These are phyloP conservation scores for Limnothrissa miodon DNA, from an alignment of 2,113 vertebrate genomes.

Conservation along the genomic window DNA sequence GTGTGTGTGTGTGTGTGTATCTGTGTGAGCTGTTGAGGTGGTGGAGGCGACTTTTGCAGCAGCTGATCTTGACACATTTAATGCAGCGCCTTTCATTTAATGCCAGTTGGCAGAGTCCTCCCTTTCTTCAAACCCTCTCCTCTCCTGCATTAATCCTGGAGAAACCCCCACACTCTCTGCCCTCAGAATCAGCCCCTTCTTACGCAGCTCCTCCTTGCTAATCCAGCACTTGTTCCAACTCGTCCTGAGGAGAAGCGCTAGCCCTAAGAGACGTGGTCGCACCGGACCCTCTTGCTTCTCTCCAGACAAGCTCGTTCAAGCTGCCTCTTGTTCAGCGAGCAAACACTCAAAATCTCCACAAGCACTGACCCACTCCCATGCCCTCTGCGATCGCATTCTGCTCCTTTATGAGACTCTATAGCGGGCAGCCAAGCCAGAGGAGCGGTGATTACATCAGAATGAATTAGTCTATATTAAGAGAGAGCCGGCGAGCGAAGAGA, in stretches of 20 bases:
- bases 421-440: background rate
- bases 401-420: background rate
- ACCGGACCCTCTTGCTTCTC: background rate
- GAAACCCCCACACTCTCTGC: constrained; percentile 20
- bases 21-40: background rate
- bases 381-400: background rate
- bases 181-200: constrained; percentile 16
- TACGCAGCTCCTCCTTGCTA: constrained; percentile 23
- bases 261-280: constrained; percentile 33
- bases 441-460: background rate
- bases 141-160: constrained; percentile 38
- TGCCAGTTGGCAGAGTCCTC: constrained; percentile 42
- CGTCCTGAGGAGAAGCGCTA: constrained; percentile 27
- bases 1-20: background rate
- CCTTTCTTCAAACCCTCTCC: constrained; percentile 28
- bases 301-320: background rate
- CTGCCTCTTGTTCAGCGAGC: background rate
- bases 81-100: constrained; percentile 36
- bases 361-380: background rate
- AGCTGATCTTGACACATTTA: constrained; percentile 53
- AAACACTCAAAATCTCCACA: background rate
- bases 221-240: constrained; percentile 48
- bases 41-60: constrained; percentile 20
- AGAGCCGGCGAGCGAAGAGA: background rate
- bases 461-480: constrained; percentile 1